phyloP scores from a whole-genome alignment of 2,888 invertebrate species.

The Electrophaes corylata region DNA sequence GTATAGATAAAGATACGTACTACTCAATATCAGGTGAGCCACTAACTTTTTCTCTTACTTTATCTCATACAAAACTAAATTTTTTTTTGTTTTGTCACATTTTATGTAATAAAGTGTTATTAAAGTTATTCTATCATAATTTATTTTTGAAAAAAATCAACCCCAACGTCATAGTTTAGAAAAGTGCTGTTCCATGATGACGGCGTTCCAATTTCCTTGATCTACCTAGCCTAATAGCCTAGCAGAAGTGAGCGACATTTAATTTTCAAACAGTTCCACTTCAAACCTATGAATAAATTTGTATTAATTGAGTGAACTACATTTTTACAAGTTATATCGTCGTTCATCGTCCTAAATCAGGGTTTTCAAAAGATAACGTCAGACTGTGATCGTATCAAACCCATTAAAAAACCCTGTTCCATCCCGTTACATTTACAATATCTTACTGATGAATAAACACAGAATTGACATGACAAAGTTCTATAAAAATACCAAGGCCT shows the following conservation, averaged over 20 bases:
- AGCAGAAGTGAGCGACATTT: constrained; percentile 53
- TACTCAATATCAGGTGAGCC: no score
- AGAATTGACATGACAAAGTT: neutral
- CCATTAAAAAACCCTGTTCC: neutral
- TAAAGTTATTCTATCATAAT: no score
- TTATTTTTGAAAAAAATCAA: neutral
- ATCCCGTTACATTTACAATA: neutral
- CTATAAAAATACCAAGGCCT: no score
- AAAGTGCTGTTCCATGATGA: constrained; percentile 35
- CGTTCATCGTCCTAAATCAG: constrained; percentile 4
- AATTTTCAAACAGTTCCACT: constrained; percentile 54
- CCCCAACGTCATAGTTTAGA: constrained; percentile 24
- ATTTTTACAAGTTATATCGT: constrained; percentile 4
- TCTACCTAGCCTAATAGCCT: constrained; percentile 56
- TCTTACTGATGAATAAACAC: neutral
- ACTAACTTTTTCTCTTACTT: no score
- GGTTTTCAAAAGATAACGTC: constrained; percentile 3
- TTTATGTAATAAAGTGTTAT: no score
- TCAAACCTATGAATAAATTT: constrained; percentile 55
- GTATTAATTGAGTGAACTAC: constrained; percentile 17
- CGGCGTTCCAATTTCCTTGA: constrained; percentile 66
- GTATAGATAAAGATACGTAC: no score
- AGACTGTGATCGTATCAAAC: neutral
- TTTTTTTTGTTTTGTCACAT: no score
- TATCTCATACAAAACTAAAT: no score